Base-by-base conservation (phyloP, 2,888 invertebrate genomes). In the Lasioglossum villosulum region DNA sequence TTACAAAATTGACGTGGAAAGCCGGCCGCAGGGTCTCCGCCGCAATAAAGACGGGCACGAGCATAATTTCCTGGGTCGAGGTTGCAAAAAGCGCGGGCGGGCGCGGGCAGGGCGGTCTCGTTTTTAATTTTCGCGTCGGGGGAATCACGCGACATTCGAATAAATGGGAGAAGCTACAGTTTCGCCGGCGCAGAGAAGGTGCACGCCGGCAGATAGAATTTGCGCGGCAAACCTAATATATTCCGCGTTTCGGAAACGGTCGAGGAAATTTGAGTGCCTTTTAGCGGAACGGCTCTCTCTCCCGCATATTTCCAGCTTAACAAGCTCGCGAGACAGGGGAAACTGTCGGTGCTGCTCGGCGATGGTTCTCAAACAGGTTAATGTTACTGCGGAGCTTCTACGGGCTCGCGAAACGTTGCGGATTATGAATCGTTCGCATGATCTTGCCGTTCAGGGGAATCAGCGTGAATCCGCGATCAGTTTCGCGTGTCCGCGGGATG, bases 181-280 rank as follows among this genome's bases (percentile, higher is more conserved):
- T 56, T 56, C 56, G 56, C n/a, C 56, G n/a, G 10, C n/a, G 56
- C 12, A 4, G 56, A 10, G 52, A n/a, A 52, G 52, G 52, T 52
- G 30, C 66, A 30, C 34, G 27, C 4, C 63, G 59, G 2, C 59
- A 16, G 63, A 63, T 63, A 23, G 68, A 68, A 37, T 23, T 68
- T 68, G 37, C 68, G 68, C 37, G 68, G 37, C 37, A 23, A 37
- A 68, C 68, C 68, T 68, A 68, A 68, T 70, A 39, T 39, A 70
- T 70, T 42, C 70, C 70, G 37, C 23, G 37, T 73, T 45, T 73
- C 19, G 27, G 42, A 30, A 73, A 52, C 45, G 45, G 73, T 48
- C 73, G 73, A 73, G 73, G 30, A 30, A 73, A 73, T 73, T 73
- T 23, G 73, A 42, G 45, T 45, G n/a, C 39, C 70, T 37, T 39